Conservation (phyloP, 2,888 invertebrate genomes). For the Agrochola macilenta region DNA sequence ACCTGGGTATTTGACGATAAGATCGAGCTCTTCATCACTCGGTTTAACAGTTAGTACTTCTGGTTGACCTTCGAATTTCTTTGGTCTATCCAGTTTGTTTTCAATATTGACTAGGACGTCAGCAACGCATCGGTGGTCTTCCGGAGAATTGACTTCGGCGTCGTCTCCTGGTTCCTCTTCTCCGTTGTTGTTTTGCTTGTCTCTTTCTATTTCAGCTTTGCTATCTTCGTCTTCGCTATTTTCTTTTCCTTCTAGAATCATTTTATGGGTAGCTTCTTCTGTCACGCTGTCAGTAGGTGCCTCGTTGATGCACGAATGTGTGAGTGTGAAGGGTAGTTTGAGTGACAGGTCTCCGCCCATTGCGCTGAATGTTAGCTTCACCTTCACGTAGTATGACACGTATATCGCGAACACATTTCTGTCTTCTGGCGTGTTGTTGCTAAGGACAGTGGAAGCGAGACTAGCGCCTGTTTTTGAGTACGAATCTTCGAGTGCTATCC, state of each 20-base stretch:
- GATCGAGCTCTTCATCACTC: conserved; percentile 86
- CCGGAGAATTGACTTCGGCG: conserved; percentile 80
- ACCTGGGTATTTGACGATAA: conserved; percentile 87
- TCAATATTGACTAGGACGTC: conserved; percentile 88
- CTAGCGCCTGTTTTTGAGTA: conserved; percentile 93
- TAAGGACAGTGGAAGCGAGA: conserved; percentile 91
- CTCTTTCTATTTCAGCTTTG: conserved; percentile 80
- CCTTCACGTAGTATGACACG: conserved; percentile 97
- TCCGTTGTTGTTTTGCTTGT: conserved; percentile 83
- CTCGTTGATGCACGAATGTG: conserved; percentile 93
- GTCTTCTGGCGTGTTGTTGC: conserved; percentile 92
- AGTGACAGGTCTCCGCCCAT: conserved; percentile 95
- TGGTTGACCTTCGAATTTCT: conserved; percentile 81
- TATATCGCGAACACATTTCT: conserved; percentile 97
- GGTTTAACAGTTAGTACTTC: conserved; percentile 82
- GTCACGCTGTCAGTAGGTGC: conserved; percentile 90
- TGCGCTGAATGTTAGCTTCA: conserved; percentile 94
- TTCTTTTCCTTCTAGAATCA: conserved; percentile 87
- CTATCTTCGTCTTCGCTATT: conserved; percentile 86
- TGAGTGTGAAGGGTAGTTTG: conserved; percentile 95
- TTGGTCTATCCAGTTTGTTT: conserved; percentile 85
- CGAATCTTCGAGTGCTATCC: conserved; percentile 97
- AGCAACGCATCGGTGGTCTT: conserved; percentile 82
- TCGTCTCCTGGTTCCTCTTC: conserved; percentile 74
- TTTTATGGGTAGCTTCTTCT: conserved; percentile 87